A percentile compares a stretch with the other conserved stretches of the same genome.
phyloP scores from a whole-genome alignment of 2,888 invertebrate genomes.

The Gymnosoma rotundatum region DNA sequence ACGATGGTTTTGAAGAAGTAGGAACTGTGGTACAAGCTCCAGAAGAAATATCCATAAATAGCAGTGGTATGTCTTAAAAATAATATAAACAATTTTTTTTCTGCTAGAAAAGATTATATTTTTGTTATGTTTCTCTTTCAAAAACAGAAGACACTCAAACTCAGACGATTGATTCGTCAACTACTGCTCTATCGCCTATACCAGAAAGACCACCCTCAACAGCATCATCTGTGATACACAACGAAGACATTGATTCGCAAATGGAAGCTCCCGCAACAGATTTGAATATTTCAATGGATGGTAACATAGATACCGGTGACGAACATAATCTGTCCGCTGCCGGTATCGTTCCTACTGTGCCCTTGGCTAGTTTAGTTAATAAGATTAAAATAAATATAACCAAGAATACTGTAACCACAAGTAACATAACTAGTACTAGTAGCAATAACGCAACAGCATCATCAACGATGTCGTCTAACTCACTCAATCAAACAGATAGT shows the following conservation, averaged over 20 bases:
- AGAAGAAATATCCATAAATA: slow-evolving; percentile 80
- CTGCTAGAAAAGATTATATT: background rate
- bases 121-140: background rate
- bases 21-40: slow-evolving; percentile 79
- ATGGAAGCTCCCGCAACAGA: slow-evolving; percentile 73
- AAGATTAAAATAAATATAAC: slow-evolving; percentile 93
- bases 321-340: slow-evolving; percentile 81
- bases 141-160: slow-evolving; percentile 78
- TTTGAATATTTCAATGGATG: slow-evolving; percentile 85
- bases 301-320: slow-evolving; percentile 87
- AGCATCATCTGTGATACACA: slow-evolving; percentile 73
- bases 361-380: slow-evolving; percentile 82
- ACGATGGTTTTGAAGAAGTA: slow-evolving; percentile 82
- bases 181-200: slow-evolving; percentile 74
- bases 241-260: slow-evolving; percentile 62
- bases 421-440: slow-evolving; percentile 80
- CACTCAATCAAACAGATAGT: slow-evolving; percentile 69
- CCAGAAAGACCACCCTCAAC: slow-evolving; percentile 83
- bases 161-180: slow-evolving; percentile 78
- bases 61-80: slow-evolving; percentile 77
- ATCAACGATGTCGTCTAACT: slow-evolving; percentile 63
- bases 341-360: slow-evolving; percentile 80
- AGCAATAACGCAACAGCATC: slow-evolving; percentile 67
- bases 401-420: slow-evolving; percentile 84
- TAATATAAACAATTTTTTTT: background rate